Percentiles rank a stretch among this genome's conserved stretches.
These are phyloP conservation scores for Hemitrygon akajei DNA, from an alignment of 2,797 vertebrate genomes.

Conservation along the genomic window DNA sequence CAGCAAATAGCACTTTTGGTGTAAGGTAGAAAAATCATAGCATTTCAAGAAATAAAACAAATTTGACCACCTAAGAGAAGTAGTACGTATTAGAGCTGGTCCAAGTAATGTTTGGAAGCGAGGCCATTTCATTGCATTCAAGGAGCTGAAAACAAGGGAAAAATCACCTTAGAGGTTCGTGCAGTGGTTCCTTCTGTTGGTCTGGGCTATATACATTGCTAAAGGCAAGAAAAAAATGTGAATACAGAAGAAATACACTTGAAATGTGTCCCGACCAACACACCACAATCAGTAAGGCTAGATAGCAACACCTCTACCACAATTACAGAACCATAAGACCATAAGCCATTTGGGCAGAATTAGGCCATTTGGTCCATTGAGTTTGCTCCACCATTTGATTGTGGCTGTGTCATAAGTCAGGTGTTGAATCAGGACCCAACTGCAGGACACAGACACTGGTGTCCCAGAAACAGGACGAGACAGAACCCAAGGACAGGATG, in stretches of 20 bases:
- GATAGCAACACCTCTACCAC: too few relatives aligned
- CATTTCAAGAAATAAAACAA: not conserved
- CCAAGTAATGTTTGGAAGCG: not conserved
- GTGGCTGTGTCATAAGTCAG: too few relatives aligned
- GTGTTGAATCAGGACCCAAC: too few relatives aligned
- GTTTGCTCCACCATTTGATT: too few relatives aligned
- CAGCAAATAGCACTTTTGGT: not conserved
- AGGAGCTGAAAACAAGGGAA: not conserved
- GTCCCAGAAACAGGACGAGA: too few relatives aligned
- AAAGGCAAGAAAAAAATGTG: not conserved
- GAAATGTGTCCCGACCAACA: too few relatives aligned
- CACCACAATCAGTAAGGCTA: too few relatives aligned
- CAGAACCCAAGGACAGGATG: too few relatives aligned
- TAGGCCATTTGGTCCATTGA: too few relatives aligned
- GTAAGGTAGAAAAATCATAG: not conserved
- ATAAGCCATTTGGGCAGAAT: too few relatives aligned
- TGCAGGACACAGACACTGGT: too few relatives aligned
- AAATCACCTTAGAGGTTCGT: not conserved
- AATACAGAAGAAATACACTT: not conserved
- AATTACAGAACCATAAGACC: too few relatives aligned
- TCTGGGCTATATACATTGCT: not conserved
- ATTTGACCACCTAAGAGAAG: not conserved
- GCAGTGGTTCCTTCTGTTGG: not conserved
- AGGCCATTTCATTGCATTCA: not conserved
- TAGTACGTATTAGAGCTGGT: not conserved